Base-by-base conservation (phyloP, 2,888 invertebrate genomes). In the Drosophila rellima region DNA sequence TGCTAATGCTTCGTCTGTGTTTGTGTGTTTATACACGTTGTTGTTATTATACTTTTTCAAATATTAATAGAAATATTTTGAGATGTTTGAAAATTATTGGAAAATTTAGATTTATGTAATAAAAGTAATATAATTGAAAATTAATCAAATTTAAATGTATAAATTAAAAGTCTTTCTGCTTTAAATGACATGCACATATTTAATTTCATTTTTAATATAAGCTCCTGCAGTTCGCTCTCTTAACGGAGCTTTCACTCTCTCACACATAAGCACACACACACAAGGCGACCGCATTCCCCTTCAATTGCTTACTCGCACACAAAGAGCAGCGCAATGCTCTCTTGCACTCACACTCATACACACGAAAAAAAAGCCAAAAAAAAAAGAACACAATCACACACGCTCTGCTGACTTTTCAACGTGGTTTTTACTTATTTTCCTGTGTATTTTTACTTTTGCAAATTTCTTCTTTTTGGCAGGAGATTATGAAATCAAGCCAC, bases 401-500 rank as follows among this genome's bases (percentile, higher is more conserved):
- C 37, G 11, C 42, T 55, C 50, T 54, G 55, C 57, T 78, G 37
- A 20, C 44, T 82, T 77, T 82, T 88, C 78, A 82, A 82, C 82
- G 82, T 82, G 82, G 81, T 89, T 87, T 81, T 73, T 73, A 61
- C 67, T 61, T 57, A 57, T 64, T 57, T 61, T 64, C 48, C 45
- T 15, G 57, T 61, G 47, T 73, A 77, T 69, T 68, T 82, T 70
- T 64, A 71, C 51, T 48, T 35, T 59, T 40, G 63, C 63, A 17
- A 45, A 57, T 44, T 60, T 68, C 15, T 20, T 56, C 0, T 6
- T 62, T 67, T 67, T 48, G 65, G 52, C 59, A 56, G 55, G 23
- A 69, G 48, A 78, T 87, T 89, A 89, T 89, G 81, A 89, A 89
- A 86, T 88, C 64, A 48, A 76, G 47, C 39, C 33, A 35, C 35